A percentile compares a stretch with the other conserved stretches of the same genome.
Evolutionary conservation across 2,888 invertebrate genomes (phyloP).

Genomic region (Lasius platythorax): DNA sequence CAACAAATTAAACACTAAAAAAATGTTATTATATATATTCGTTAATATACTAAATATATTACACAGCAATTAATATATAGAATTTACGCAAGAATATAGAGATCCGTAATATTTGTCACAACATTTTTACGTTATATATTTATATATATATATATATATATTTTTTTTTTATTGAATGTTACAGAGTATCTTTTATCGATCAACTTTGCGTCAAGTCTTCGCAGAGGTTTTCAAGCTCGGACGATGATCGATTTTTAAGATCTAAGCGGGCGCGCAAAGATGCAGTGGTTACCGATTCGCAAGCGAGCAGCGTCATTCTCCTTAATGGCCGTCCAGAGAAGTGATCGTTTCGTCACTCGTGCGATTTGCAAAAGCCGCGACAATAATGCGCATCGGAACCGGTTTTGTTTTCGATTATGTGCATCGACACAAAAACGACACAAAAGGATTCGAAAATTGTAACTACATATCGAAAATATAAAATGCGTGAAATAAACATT

Average conservation of each 20-base stretch:
- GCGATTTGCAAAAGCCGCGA: slow-evolving; percentile 65
- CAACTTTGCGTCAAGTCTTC: not conserved
- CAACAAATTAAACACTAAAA: no score
- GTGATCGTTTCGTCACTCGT: slow-evolving; percentile 66
- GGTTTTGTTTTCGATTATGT: slow-evolving; percentile 73
- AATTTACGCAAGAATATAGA: not conserved
- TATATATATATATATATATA: not conserved
- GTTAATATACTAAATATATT: not conserved
- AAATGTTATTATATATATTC: not conserved
- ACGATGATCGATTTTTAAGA: slow-evolving; percentile 25
- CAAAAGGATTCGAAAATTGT: slow-evolving; percentile 65
- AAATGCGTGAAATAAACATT: not conserved
- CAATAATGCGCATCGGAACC: slow-evolving; percentile 68
- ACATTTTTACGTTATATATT: not conserved
- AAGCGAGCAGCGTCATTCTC: slow-evolving; percentile 61
- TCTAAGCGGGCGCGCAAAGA: not conserved
- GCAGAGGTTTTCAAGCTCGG: slow-evolving; percentile 12
- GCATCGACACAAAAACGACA: slow-evolving; percentile 39
- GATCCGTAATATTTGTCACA: not conserved
- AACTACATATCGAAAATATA: slow-evolving; percentile 21
- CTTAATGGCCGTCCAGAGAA: slow-evolving; percentile 61
- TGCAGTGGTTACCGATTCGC: slow-evolving; percentile 54
- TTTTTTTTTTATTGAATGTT: not conserved
- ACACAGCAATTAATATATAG: not conserved
- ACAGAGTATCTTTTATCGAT: not conserved